Evolutionary conservation across 2,113 vertebrate genomes (phyloP).

Genomic region (Indicator indicator): DNA sequence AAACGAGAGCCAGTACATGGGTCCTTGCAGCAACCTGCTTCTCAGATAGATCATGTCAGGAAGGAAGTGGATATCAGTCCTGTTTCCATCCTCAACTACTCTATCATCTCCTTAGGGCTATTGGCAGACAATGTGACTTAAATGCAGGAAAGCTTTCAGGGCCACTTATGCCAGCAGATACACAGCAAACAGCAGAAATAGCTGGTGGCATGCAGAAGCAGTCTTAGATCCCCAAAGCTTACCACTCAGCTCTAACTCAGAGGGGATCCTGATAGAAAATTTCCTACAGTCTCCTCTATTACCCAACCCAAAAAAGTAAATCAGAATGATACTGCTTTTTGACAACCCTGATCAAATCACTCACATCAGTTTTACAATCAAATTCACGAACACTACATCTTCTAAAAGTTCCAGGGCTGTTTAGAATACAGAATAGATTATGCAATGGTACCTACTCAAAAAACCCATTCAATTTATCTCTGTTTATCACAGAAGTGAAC

Average conservation of each 20-base stretch:
- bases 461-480: background rate
- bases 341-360: background rate
- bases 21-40: background rate
- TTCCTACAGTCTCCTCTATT: background rate
- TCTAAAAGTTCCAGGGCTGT: background rate
- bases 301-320: background rate
- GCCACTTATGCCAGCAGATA: background rate
- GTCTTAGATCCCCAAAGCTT: background rate
- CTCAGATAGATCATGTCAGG: rapidly evolving
- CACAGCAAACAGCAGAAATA: background rate
- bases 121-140: background rate
- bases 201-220: background rate
- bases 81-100: background rate
- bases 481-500: constrained; percentile 9
- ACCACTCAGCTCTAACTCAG: background rate
- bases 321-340: background rate
- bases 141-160: background rate
- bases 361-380: background rate
- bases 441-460: background rate
- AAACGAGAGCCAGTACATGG: rapidly evolving
- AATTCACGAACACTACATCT: background rate
- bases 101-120: background rate
- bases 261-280: background rate
- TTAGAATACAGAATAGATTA: background rate
- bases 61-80: background rate